Evolutionary conservation across 2,797 vertebrate genomes (phyloP), one percentile per base, ranked within the genome.

Genomic region (Falco biarmicus): DNA sequence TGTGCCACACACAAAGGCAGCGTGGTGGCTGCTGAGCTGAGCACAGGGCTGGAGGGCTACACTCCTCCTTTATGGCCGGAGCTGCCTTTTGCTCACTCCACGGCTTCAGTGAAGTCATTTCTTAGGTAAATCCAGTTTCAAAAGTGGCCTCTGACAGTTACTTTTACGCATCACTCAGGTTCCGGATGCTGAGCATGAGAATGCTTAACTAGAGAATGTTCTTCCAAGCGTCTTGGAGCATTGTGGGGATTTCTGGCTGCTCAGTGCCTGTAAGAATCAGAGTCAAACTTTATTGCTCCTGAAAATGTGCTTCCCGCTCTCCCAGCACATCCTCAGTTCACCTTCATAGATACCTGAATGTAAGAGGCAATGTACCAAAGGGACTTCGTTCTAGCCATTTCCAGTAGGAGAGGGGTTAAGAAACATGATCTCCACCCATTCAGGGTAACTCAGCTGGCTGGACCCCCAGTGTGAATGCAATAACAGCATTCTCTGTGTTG

Each of bases 331-430:
- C 20, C 19, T 81, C 41, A 39, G 12, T 51, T 68, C 4, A 1
- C 57, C 22, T 24, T 47, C 26, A 4, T 0, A 59, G 28, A 20
- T 13, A 10, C 3, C 2, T 12, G 17, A 70, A 31, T 10, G 6
- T 11, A 11, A n/a, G 22, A 61, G 37, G 16, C 50, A 47, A 1
- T 10, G 34, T 17, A 21, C 3, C 15, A 2, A 51, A 68, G 22
- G 22, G 6, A n/a, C 69, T 64, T 34, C 29, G 3, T 68, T n/a
- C 20, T 25, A 28, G 53, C 75, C 3, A 1, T 34, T 69, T 76
- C 75, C 48, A 83, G 78, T 11, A 51, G 39, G 29, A 78, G 24
- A 82, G 45, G 50, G n/a, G 87, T 90, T 88, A 84, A 95, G 84
- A 75, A 19, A 0, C 66, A 18, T 8, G 60, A 81, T 75, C 83